Conservation (phyloP, 2,888 invertebrate genomes). For the Drosophila quinaria region DNA sequence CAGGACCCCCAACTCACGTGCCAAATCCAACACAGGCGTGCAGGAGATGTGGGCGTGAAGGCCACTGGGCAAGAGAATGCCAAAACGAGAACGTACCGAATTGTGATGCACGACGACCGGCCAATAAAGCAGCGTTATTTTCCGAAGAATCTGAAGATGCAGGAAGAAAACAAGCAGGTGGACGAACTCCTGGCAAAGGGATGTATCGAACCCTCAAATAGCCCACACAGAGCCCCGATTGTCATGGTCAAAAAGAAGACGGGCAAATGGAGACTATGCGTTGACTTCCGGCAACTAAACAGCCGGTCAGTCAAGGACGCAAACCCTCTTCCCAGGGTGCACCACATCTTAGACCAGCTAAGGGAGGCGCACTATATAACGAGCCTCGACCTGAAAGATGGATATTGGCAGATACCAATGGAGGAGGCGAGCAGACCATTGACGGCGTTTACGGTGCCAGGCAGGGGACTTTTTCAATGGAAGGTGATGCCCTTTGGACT, state of each 20-base stretch:
- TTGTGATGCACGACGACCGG: not conserved
- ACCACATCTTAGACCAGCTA: too few species aligned
- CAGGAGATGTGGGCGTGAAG: too few species aligned
- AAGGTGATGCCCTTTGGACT: not conserved
- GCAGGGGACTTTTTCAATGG: not conserved
- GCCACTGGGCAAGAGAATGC: too few species aligned
- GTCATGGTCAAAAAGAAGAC: not conserved
- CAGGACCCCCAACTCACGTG: too few species aligned
- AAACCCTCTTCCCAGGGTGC: too few species aligned
- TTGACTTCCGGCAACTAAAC: too few species aligned
- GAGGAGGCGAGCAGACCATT: not conserved
- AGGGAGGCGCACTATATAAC: too few species aligned
- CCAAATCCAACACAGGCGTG: too few species aligned
- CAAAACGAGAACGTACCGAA: not conserved
- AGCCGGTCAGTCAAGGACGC: too few species aligned
- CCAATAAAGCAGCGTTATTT: not conserved
- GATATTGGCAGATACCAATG: not conserved
- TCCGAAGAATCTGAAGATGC: not conserved
- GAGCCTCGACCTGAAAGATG: not conserved
- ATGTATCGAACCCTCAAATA: not conserved
- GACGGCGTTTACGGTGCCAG: not conserved
- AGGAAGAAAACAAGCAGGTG: not conserved
- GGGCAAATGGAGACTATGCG: not conserved
- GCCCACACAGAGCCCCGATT: too few species aligned
- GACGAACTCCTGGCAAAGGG: not conserved